phyloP scores from a whole-genome alignment of 2,888 invertebrate genomes.

The Nematopogon swammerdamellus region DNA sequence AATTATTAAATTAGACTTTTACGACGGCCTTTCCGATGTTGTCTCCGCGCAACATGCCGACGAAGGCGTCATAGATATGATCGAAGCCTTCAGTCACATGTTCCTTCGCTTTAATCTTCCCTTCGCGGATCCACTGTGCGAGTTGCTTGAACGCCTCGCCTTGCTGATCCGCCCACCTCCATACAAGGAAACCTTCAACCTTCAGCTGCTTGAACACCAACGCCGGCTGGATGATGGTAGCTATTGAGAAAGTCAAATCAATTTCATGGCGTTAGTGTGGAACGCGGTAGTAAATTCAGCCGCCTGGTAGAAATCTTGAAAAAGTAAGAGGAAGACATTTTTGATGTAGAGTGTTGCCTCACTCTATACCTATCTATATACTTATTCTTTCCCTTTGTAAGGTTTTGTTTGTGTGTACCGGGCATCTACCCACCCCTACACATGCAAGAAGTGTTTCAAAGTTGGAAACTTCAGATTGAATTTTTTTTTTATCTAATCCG shows the following conservation, averaged over 20 bases:
- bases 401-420: no score
- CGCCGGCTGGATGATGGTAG: constrained; percentile 46
- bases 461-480: no score
- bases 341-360: no score
- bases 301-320: no score
- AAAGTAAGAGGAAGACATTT: no score
- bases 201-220: constrained; percentile 56
- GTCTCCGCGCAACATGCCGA: constrained; percentile 59
- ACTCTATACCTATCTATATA: no score
- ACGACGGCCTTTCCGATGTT: constrained; percentile 69
- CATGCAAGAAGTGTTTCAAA: no score
- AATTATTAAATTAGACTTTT: constrained; percentile 55
- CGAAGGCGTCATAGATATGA: constrained; percentile 64
- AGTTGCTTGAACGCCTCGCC: constrained; percentile 57
- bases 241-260: constrained; percentile 9
- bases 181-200: constrained; percentile 58
- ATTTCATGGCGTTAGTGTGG: no score
- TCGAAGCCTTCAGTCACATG: constrained; percentile 68
- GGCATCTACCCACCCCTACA: no score
- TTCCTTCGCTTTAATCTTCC: constrained; percentile 64
- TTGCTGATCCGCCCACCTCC: constrained; percentile 54
- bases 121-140: constrained; percentile 58
- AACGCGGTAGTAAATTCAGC: no score
- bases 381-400: no score
- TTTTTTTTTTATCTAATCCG: no score